Evolutionary conservation across 2,113 vertebrate species (phyloP).

Genomic region (Stomatorhinus ivindoensis): DNA sequence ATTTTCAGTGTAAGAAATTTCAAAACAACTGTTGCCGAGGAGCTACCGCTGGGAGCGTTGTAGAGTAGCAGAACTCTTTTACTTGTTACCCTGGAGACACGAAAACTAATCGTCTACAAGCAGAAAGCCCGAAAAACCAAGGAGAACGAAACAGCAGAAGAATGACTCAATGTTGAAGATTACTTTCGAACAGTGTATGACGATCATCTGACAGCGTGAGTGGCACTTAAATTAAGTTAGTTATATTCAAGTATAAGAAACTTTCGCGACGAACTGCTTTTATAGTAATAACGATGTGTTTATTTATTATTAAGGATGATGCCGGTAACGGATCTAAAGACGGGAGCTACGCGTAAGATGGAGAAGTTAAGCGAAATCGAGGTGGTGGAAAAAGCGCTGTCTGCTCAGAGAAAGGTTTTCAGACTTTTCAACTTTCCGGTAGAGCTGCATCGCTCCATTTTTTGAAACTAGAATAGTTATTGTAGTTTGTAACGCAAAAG

Average conservation of each 20-base stretch:
- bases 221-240: neutral
- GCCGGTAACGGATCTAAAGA: neutral
- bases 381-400: neutral
- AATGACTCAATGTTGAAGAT: neutral
- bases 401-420: neutral
- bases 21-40: neutral
- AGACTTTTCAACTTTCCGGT: neutral
- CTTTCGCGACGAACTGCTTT: neutral
- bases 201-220: neutral
- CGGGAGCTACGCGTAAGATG: neutral
- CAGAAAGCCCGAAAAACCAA: neutral
- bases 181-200: neutral
- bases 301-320: neutral
- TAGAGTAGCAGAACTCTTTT: neutral
- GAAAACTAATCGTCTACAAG: neutral
- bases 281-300: neutral
- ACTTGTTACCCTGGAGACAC: neutral
- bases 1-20: neutral
- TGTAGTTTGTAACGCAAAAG: neutral
- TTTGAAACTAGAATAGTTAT: neutral
- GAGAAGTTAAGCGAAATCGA: neutral
- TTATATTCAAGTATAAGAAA: neutral
- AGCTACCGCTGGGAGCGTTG: neutral
- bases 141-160: neutral
- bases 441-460: neutral